A percentile compares a stretch with the other conserved stretches of the same genome.
These are phyloP conservation scores for Clarias batrachus DNA, from an alignment of 2,113 vertebrate species.

Conservation along the genomic window DNA sequence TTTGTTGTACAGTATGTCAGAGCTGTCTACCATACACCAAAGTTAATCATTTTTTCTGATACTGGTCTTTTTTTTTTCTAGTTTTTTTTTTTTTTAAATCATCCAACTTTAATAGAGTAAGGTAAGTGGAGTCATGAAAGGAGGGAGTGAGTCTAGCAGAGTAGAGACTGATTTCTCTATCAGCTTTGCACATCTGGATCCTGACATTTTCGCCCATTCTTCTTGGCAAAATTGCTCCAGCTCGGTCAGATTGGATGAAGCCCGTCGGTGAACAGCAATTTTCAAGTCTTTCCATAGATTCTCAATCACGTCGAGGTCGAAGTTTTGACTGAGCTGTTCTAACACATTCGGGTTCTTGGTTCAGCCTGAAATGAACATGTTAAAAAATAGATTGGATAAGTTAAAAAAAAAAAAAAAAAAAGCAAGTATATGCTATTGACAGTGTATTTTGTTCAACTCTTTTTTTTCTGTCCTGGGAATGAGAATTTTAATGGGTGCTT, in stretches of 20 bases:
- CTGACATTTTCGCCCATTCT: background rate
- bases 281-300: background rate
- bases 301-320: background rate
- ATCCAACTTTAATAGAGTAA: background rate
- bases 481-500: background rate
- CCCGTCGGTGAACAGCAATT: background rate
- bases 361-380: background rate
- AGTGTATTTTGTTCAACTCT: background rate
- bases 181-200: slow-evolving; percentile 2
- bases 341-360: background rate
- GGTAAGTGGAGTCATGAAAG: background rate
- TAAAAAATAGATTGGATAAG: background rate
- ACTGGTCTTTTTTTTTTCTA: background rate
- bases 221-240: background rate
- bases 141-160: background rate
- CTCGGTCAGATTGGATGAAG: background rate
- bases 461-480: background rate
- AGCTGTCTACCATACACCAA: background rate
- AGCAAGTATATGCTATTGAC: background rate
- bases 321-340: background rate
- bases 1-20: background rate
- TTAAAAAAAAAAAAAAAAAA: background rate
- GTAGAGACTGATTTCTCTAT: background rate
- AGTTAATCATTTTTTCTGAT: background rate
- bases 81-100: background rate